These are phyloP conservation scores for Coecobrya sp. DNA, from an alignment of 2,888 invertebrate genomes.

Conservation along the genomic window DNA sequence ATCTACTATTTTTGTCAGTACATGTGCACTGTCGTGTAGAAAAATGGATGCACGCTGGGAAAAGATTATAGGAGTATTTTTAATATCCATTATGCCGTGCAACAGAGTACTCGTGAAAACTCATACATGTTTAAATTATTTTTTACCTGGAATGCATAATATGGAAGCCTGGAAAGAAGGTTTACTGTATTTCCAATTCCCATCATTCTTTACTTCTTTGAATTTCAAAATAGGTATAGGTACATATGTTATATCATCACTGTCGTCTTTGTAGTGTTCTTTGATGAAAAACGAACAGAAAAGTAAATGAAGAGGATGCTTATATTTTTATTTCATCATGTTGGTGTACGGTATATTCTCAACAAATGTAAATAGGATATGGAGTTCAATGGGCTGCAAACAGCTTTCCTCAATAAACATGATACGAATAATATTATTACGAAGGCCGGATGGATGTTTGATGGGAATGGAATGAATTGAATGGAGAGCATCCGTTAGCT, in stretches of 20 bases:
- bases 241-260: constrained; percentile 20
- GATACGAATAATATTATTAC: neutral
- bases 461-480: constrained; percentile 25
- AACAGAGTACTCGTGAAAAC: neutral
- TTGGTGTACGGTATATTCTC: neutral
- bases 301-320: neutral
- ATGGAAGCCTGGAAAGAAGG: neutral
- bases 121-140: constrained; percentile 12
- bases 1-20: neutral
- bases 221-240: constrained; percentile 15
- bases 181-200: neutral
- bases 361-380: constrained; percentile 22
- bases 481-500: neutral
- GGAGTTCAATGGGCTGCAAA: constrained; percentile 31
- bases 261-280: neutral
- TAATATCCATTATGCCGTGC: constrained; percentile 55
- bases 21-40: neutral
- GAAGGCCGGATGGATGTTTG: constrained; percentile 23
- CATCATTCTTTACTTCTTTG: constrained; percentile 17
- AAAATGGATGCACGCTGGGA: neutral
- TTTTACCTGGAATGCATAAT: neutral
- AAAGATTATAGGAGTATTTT: constrained; percentile 39
- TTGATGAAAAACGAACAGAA: constrained; percentile 8
- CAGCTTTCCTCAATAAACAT: constrained; percentile 30
- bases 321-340: constrained; percentile 27